Base-by-base conservation (phyloP, 1,140 invertebrate species). In the Caerostris extrusa region DNA sequence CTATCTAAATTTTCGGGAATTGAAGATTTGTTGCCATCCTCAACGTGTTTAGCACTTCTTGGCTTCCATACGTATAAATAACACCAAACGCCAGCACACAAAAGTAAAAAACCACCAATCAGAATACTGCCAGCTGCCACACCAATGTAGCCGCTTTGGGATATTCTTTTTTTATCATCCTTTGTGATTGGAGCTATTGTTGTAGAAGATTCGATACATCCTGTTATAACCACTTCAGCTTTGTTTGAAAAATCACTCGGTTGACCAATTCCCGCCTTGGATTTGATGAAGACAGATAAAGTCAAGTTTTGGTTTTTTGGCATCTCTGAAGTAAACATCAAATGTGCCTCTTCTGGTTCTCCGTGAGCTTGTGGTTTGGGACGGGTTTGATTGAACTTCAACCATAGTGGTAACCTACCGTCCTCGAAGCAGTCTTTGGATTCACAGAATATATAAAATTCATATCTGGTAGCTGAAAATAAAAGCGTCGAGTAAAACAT, bases 381-480 rank as follows among this genome's bases (percentile, higher is more conserved):
- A 60, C 53, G 14, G 10, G n/a, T 77, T 19, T 19, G 7, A n/a
- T 60, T n/a, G 67, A 82, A 71, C 17, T 10, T 50, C 6, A 93
- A 19, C 92, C 83, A 88, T 8, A 12, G 19, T 57, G 92, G 77
- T n/a, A 88, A 19, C 1, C 4, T 50, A 6, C 92, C 67, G 61
- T 88, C 34, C 50, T 60, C 34, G 12, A 55, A 3, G 53, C 85
- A 88, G 10, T 82, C 69, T 55, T 82, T 57, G 5, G 55, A 55
- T 55, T 88, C 55, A 55, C 85, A 88, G 67, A 88, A 93, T 55
- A 88, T 7, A 14, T n/a, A 53, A 17, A 93, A 77, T 81, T 88
- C 85, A 17, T 93, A 93, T 19, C 50, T 71, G 50, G 85, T 61
- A 5, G 69, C 92, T 93, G 92, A 88, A 93, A 93, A 88, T 88